A percentile compares a stretch with the other conserved stretches of the same genome.
Evolutionary conservation across 2,113 vertebrate genomes (phyloP).

Genomic region (Nymphicus hollandicus): DNA sequence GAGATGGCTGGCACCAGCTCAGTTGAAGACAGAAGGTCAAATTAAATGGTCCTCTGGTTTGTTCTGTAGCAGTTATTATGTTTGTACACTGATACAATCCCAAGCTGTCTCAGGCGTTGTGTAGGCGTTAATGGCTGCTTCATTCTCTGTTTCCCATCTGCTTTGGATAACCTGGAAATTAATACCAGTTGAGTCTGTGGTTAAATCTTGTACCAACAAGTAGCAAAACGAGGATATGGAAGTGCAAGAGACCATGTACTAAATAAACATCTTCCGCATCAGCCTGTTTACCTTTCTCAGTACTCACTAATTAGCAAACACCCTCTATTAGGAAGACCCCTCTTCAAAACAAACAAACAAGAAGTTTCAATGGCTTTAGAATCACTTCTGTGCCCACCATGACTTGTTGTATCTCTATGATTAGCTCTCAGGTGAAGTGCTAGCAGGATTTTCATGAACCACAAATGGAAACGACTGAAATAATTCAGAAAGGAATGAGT

Average conservation of each 20-base stretch:
- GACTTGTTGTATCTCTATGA: background rate
- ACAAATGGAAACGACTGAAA: background rate
- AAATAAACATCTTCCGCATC: background rate
- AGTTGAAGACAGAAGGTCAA: background rate
- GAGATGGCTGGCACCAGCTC: background rate
- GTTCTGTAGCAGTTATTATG: background rate
- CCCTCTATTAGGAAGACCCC: fast-evolving
- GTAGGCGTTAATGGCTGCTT: background rate
- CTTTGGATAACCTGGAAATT: slow-evolving; percentile 44
- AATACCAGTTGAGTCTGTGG: slow-evolving; percentile 21
- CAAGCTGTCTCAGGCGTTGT: background rate
- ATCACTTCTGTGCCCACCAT: background rate
- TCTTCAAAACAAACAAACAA: background rate
- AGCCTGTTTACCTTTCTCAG: background rate
- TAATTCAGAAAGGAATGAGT: background rate
- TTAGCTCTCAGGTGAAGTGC: background rate
- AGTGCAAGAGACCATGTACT: background rate
- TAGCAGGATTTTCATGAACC: background rate
- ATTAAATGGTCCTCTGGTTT: background rate
- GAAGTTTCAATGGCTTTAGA: background rate
- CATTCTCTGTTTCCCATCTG: slow-evolving; percentile 39
- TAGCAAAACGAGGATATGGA: background rate
- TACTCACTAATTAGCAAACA: background rate
- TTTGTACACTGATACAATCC: background rate
- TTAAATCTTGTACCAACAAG: background rate